These are phyloP conservation scores for Calycopis cecrops DNA, from an alignment of 1,140 invertebrate genomes.

Conservation along the genomic window DNA sequence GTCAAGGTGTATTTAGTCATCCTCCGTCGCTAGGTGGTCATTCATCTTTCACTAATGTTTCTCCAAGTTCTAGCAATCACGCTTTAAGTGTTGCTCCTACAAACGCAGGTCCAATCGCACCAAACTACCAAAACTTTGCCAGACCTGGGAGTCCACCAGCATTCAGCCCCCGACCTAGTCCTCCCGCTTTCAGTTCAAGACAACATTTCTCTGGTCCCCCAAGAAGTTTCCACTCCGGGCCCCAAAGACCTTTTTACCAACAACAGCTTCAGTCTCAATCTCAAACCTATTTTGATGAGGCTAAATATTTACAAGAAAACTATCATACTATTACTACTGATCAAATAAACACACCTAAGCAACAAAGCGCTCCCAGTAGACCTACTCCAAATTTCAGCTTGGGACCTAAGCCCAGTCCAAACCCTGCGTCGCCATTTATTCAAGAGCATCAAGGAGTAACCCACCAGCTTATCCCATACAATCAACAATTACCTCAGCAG, in stretches of 20 bases:
- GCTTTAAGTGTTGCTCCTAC: conserved; percentile 44
- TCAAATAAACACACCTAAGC: conserved; percentile 61
- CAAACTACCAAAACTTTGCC: conserved; percentile 39
- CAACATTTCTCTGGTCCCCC: conserved; percentile 54
- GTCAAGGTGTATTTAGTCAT: conserved; percentile 59
- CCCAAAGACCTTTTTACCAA: conserved; percentile 64
- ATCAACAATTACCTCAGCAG: conserved; percentile 55
- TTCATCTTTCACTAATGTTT: conserved; percentile 41
- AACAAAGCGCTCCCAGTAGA: conserved; percentile 50
- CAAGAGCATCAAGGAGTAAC: conserved; percentile 48
- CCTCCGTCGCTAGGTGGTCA: conserved; percentile 39
- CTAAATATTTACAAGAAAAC: conserved; percentile 73
- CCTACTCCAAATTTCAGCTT: conserved; percentile 51
- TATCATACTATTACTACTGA: conserved; percentile 73
- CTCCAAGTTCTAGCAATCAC: conserved; percentile 40
- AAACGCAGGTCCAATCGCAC: conserved; percentile 43
- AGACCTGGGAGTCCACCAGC: conserved; percentile 45
- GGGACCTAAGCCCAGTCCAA: conserved; percentile 45
- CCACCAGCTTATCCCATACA: conserved; percentile 53
- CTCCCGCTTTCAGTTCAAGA: conserved; percentile 43
- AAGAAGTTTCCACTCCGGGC: conserved; percentile 57
- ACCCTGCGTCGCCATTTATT: conserved; percentile 43
- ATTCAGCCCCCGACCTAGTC: conserved; percentile 44
- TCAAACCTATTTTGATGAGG: conserved; percentile 63
- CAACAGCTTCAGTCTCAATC: conserved; percentile 41